Base-by-base conservation (phyloP, 2,113 vertebrate species). In the Marmota flaviventris region DNA sequence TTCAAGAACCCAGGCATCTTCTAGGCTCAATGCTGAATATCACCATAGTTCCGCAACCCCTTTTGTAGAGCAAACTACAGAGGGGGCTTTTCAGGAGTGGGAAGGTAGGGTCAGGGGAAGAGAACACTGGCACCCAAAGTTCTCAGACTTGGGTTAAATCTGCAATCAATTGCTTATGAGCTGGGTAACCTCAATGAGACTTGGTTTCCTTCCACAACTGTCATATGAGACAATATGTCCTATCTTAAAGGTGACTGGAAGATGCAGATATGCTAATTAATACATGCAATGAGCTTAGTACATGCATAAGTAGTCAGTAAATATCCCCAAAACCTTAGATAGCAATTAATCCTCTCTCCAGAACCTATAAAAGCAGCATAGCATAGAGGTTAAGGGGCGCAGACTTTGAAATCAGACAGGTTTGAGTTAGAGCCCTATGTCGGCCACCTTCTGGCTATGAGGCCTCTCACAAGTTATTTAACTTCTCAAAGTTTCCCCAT, bases 241-340 rank as follows among this genome's bases (percentile, higher is more conserved):
- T 51, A 67, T 72, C 87, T 81, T 78, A 85, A 51, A 88, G 27
- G n/a, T 67, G 67, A 94, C 2, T 9, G 51, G 32, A 34, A 92
- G 61, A 34, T 20, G 73, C 45, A 9, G 56, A 63, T 34, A n/a
- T 29, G 56, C 75, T 45, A 39, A 76, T 76, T 65, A 27, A 82
- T 11, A 34, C 29, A 27, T 58, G 14, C 56, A 58, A 96, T 0
- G 1, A 85, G 53, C 87, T 76, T 75, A 84, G 42, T 45, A 25
- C 14, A 5, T 8, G 11, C 61, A 2, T 8, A 73, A 8, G n/a
- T 29, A 32, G 51, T 91, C 25, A 25, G 56, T 29, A 95, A 85
- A 69, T 29, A 87, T 58, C 65, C 70, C 61, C 51, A 92, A 90
- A 45, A 79, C 42, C 69, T 95, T 75, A 53, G n/a, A 91, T 79